phyloP scores from a whole-genome alignment of 2,113 vertebrate species.

The Cichladusa arquata region DNA sequence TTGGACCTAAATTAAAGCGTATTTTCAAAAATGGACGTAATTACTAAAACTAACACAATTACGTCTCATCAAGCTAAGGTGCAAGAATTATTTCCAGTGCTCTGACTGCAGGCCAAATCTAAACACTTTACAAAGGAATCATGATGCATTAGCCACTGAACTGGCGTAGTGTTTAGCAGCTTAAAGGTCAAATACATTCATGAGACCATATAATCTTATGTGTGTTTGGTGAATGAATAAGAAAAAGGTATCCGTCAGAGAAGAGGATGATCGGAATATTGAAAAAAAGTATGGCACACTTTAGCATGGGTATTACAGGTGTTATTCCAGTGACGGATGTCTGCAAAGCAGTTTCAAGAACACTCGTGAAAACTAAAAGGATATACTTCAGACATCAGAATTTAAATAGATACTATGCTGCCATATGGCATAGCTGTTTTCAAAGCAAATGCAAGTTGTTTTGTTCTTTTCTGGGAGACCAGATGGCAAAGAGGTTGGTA shows the following conservation, averaged over 20 bases:
- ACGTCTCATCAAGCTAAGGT: background rate
- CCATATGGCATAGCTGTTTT: background rate
- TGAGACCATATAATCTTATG: background rate
- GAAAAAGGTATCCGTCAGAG: background rate
- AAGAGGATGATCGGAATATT: background rate
- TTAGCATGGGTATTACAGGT: background rate
- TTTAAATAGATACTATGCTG: background rate
- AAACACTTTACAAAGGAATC: constrained; percentile 3
- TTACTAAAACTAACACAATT: background rate
- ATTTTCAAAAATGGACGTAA: background rate
- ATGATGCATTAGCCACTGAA: background rate
- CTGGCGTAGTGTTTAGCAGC: background rate
- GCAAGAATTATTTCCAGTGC: background rate
- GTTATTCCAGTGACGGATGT: background rate
- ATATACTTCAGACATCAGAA: background rate
- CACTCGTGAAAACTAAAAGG: background rate
- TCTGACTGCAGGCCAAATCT: background rate
- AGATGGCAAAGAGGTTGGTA: constrained; percentile 10
- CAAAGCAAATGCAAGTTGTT: background rate
- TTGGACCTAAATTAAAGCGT: constrained; percentile 9
- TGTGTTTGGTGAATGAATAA: background rate
- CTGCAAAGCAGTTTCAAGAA: constrained; percentile 6
- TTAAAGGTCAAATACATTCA: constrained; percentile 32
- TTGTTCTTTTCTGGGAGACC: background rate
- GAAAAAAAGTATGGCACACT: background rate